Conservation (phyloP, 2,888 invertebrate species). For the Incurvaria masculella region DNA sequence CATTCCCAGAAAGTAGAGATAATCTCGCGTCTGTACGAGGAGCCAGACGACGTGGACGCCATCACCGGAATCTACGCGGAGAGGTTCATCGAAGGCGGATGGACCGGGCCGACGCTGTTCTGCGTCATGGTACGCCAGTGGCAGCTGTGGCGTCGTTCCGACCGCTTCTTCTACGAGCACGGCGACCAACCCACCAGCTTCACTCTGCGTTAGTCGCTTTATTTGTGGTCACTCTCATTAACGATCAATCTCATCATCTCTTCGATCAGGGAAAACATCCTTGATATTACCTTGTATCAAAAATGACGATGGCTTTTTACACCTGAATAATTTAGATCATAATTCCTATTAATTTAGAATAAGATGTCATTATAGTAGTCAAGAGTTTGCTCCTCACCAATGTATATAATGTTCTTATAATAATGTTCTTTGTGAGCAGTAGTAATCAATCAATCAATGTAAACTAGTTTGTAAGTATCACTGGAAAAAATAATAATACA, state of each 20-base stretch:
- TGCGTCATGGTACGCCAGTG: slow-evolving; percentile 24
- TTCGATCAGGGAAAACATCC: neutral
- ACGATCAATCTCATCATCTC: neutral
- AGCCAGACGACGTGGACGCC: slow-evolving; percentile 23
- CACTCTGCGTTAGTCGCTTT: slow-evolving; percentile 10
- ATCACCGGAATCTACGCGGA: slow-evolving; percentile 24
- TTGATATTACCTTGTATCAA: no score
- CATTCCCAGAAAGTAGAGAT: slow-evolving; percentile 22
- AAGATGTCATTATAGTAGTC: no score
- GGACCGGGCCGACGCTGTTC: slow-evolving; percentile 21
- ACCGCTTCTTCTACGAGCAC: slow-evolving; percentile 25
- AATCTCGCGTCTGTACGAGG: slow-evolving; percentile 22
- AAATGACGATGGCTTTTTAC: no score
- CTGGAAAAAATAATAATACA: no score
- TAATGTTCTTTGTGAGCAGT: no score
- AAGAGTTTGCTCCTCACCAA: no score
- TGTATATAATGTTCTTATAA: no score
- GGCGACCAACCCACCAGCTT: slow-evolving; percentile 21
- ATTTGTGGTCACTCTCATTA: neutral
- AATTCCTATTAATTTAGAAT: no score
- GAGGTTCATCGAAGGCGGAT: slow-evolving; percentile 18
- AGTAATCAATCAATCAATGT: no score
- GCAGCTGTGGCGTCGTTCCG: slow-evolving; percentile 22
- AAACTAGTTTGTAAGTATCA: no score
- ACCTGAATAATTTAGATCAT: no score